A percentile compares a stretch with the other conserved stretches of the same genome.
These are phyloP conservation scores for Scelioninae gen. 2 DNA, from an alignment of 2,888 invertebrate species.

Conservation along the genomic window DNA sequence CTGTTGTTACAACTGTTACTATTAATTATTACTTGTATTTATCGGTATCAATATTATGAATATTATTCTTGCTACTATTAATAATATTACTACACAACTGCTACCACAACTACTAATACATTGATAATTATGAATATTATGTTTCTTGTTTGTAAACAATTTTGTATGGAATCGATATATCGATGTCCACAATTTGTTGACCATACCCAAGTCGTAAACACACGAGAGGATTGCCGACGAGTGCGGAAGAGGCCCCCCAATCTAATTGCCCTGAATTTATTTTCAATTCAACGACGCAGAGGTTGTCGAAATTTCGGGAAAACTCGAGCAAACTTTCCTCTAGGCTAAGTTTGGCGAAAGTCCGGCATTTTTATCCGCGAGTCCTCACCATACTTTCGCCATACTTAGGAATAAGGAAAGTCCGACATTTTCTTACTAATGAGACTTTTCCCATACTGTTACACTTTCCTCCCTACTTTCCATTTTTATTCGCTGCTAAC, in stretches of 20 bases:
- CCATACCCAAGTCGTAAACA: too few species aligned
- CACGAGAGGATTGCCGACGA: too few species aligned
- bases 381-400: constrained; percentile 58
- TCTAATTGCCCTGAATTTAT: too few species aligned
- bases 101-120: constrained; percentile 62
- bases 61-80: constrained; percentile 61
- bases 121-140: constrained; percentile 63
- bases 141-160: constrained; percentile 58
- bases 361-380: constrained; percentile 46
- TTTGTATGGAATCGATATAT: too few species aligned
- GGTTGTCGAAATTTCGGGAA: constrained; percentile 23
- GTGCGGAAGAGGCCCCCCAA: too few species aligned
- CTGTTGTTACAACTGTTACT: constrained; percentile 62
- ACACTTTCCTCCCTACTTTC: constrained; percentile 60
- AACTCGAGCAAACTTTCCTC: constrained; percentile 46
- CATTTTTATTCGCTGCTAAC: constrained; percentile 55
- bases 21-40: constrained; percentile 61
- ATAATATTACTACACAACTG: constrained; percentile 59
- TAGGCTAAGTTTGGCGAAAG: constrained; percentile 55
- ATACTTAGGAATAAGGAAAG: constrained; percentile 58
- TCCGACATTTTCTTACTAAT: constrained; percentile 57
- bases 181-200: background rate
- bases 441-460: constrained; percentile 60
- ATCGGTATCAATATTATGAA: constrained; percentile 60
- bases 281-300: too few species aligned